Base-by-base conservation (phyloP, 2,888 invertebrate genomes). In the Melanostoma mellinum region DNA sequence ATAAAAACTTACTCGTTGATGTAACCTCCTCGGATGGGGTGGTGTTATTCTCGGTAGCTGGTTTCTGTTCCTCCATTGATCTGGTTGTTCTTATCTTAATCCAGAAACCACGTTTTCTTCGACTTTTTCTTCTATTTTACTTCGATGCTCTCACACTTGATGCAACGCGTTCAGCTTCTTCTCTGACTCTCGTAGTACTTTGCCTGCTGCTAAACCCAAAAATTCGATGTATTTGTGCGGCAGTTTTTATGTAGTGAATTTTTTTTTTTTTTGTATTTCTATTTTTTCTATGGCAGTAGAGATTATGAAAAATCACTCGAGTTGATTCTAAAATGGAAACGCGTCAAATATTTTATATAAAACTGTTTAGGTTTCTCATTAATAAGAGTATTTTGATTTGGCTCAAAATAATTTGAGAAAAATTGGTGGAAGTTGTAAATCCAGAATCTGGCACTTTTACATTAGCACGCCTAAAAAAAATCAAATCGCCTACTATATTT, bases 21-120 rank as follows among this genome's bases (percentile, higher is more conserved):
- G 90, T 89, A 87, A 90, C 90, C 89, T 90, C 90, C 87, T 88
- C 88, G 87, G 89, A 86, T 86, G 90, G 88, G 87, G 85, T 87
- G 85, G 88, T 87, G 86, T 88, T 88, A 85, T 88, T 88, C 86
- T 87, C 88, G 65, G 87, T 88, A 87, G 20, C 20, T 20, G 88
- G 88, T 86, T 84, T 84, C 55, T 84, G 79, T 74, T 84, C 84
- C 71, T 84, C 84, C 84, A 84, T 84, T 71, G 50, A 40, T 74
- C 78, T 56, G 81, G 69, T 69, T 78, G 50, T 69, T 60, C 53
- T 74, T 60, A 32, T 40, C 48, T 58, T 63, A 65, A 69, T 71
- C 74, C 74, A 84, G 65, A 79, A 84, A 79, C 74, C 84, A 84
- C 84, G 84, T 84, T 84, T 84, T 79, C 71, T 75, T 67, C 38